Evolutionary conservation across 30 jellyfish, hydroid and myxozoan genomes (phyloP).

Genomic region (Turritopsis dohrnii): DNA sequence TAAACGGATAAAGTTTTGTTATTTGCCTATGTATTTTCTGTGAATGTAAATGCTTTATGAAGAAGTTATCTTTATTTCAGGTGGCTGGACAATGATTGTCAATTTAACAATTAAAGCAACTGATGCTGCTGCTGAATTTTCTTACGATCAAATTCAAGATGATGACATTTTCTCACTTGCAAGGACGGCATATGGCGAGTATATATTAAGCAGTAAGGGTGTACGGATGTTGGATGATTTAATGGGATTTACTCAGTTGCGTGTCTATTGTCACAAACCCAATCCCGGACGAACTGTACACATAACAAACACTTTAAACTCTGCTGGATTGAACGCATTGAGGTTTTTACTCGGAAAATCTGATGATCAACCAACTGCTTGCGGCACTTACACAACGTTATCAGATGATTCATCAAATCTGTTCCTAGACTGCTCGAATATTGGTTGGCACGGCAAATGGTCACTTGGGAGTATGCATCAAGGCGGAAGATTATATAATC

Average conservation of each 20-base stretch:
- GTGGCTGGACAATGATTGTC: neutral
- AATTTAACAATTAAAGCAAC: neutral
- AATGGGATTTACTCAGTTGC: neutral
- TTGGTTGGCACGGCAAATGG: neutral
- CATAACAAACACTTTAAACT: neutral
- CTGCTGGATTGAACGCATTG: neutral
- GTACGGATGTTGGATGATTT: neutral
- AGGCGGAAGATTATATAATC: neutral
- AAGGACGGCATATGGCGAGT: neutral
- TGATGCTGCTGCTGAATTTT: neutral
- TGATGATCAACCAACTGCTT: neutral
- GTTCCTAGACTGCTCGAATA: neutral
- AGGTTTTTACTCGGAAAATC: neutral
- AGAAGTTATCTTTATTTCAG: neutral
- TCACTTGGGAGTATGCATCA: neutral
- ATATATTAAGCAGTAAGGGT: neutral
- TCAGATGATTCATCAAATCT: neutral
- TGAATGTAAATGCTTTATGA: no score
- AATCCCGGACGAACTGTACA: slow-evolving; percentile 1
- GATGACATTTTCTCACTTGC: neutral
- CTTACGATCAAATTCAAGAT: neutral
- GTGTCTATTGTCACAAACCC: slow-evolving; percentile 10
- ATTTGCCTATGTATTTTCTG: no score
- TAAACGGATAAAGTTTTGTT: no score
- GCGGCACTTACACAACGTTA: neutral